A percentile compares a stretch with the other conserved stretches of the same genome.
Conservation (phyloP, 2,113 vertebrate genomes). For the Trachemys scripta region DNA sequence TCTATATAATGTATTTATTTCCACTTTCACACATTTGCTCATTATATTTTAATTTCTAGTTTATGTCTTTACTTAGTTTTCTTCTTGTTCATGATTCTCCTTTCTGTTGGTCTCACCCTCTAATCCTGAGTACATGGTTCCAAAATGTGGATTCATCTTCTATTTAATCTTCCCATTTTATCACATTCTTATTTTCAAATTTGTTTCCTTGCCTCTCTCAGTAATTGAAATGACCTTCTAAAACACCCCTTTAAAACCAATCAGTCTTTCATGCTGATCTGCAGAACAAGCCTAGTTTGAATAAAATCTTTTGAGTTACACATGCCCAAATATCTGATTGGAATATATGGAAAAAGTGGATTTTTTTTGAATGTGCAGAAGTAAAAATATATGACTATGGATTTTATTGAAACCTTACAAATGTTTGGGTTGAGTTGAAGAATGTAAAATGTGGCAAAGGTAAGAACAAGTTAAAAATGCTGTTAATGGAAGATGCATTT, state of each 20-base stretch:
- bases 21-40: background rate
- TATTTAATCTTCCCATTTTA: accelerated
- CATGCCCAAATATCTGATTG: background rate
- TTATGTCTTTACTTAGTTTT: background rate
- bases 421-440: background rate
- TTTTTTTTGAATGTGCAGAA: background rate
- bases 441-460: background rate
- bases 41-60: background rate
- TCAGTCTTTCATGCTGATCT: background rate
- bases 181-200: background rate
- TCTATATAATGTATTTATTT: background rate
- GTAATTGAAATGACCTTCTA: background rate
- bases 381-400: background rate
- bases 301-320: background rate
- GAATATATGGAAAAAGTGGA: background rate
- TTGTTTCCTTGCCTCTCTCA: background rate
- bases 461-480: background rate
- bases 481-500: background rate
- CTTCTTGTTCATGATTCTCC: accelerated
- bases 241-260: background rate
- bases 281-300: background rate
- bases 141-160: background rate
- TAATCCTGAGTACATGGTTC: background rate
- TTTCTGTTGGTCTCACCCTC: background rate
- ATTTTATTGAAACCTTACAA: background rate